phyloP scores from a whole-genome alignment of 2,113 vertebrate genomes.

The Hyperoodon ampullatus region DNA sequence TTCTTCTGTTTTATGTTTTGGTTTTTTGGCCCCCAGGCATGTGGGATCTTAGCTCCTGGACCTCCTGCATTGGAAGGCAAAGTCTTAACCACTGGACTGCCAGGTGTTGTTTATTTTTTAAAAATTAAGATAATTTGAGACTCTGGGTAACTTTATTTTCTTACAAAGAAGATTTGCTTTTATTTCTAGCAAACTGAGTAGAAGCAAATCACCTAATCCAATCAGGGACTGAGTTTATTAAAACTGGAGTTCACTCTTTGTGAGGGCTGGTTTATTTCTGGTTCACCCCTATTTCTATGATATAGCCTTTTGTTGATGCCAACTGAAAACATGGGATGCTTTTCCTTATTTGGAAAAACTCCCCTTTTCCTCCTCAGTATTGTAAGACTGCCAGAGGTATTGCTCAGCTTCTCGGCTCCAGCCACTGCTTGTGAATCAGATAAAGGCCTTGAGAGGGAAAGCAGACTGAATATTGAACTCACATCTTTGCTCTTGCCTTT shows the following conservation, averaged over 20 bases:
- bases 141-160: conserved; percentile 16
- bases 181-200: not conserved
- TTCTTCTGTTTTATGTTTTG: too few relatives aligned
- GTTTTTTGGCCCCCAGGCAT: too few relatives aligned
- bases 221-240: not conserved
- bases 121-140: not conserved
- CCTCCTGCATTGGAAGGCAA: too few relatives aligned
- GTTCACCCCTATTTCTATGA: not conserved
- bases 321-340: not conserved
- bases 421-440: not conserved
- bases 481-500: not conserved
- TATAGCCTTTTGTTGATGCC: not conserved
- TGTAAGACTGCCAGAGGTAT: not conserved
- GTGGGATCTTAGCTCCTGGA: too few relatives aligned
- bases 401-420: not conserved
- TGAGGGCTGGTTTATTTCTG: not conserved
- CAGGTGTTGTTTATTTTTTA: not conserved
- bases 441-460: not conserved
- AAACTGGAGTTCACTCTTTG: not conserved
- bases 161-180: not conserved
- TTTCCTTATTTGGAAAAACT: not conserved
- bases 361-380: not conserved
- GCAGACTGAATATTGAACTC: not conserved
- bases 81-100: too few relatives aligned
- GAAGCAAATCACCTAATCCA: not conserved